Percentiles rank a stretch among this genome's conserved stretches.
Evolutionary conservation across 2,888 invertebrate species (phyloP).

Genomic region (Steinernema scapterisci): DNA sequence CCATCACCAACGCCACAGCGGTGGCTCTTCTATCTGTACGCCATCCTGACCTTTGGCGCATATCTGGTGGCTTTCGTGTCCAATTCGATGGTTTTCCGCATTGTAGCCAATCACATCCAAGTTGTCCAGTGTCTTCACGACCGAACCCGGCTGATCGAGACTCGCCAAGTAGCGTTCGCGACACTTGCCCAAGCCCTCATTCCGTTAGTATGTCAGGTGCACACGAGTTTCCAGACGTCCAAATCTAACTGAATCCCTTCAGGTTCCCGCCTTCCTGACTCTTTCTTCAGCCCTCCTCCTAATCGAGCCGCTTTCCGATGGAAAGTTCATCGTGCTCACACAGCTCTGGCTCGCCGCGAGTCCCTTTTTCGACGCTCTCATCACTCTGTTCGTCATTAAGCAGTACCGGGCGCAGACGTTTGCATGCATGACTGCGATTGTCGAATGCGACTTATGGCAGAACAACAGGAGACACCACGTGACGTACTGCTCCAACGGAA

Average conservation of each 20-base stretch:
- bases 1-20: constrained; percentile 48
- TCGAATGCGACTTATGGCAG: constrained; percentile 35
- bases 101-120: constrained; percentile 56
- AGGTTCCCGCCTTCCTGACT: constrained; percentile 60
- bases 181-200: constrained; percentile 59
- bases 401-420: constrained; percentile 51
- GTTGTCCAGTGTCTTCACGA: constrained; percentile 57
- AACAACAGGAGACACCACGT: constrained; percentile 2
- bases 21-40: constrained; percentile 52
- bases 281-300: constrained; percentile 54
- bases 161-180: constrained; percentile 59
- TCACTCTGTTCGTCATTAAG: constrained; percentile 58
- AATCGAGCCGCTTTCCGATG: constrained; percentile 52
- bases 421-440: constrained; percentile 34
- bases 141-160: constrained; percentile 53
- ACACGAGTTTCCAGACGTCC: not conserved
- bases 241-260: constrained; percentile 25
- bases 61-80: constrained; percentile 56
- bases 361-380: constrained; percentile 55
- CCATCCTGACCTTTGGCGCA: constrained; percentile 50
- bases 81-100: constrained; percentile 55
- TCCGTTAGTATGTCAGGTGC: constrained; percentile 58
- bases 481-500: constrained; percentile 17
- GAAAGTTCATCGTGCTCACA: constrained; percentile 50
- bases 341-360: constrained; percentile 57